phyloP scores from a whole-genome alignment of 2,888 invertebrate species.

The Tachina fera region DNA sequence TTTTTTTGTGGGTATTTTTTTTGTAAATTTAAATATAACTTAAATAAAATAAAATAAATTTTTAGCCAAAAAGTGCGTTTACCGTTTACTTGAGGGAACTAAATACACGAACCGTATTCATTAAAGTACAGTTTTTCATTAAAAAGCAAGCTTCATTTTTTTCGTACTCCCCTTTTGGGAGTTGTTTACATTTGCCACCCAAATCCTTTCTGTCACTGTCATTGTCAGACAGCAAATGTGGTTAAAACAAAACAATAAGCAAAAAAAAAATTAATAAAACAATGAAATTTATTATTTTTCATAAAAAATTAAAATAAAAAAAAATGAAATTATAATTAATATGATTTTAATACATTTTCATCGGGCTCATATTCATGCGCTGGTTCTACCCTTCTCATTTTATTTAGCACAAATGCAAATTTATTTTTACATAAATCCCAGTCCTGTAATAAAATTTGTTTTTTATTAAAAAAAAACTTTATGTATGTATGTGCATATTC shows the following conservation, averaged over 20 bases:
- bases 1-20: conserved; percentile 2
- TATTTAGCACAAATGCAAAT: not conserved
- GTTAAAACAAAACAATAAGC: conserved; percentile 48
- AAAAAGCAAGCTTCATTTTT: conserved; percentile 1
- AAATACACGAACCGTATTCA: not conserved
- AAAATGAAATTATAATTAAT: conserved; percentile 50
- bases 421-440: conserved; percentile 13
- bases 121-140: conserved; percentile 61
- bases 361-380: conserved; percentile 8
- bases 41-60: conserved; percentile 30
- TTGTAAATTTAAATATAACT: not conserved
- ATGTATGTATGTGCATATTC: not conserved
- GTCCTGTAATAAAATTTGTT: conserved; percentile 16
- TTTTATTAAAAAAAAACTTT: conserved; percentile 22
- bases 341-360: conserved; percentile 61
- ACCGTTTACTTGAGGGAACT: conserved; percentile 18
- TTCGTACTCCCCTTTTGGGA: conserved; percentile 21
- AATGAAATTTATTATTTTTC: not conserved
- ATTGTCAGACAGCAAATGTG: conserved; percentile 65
- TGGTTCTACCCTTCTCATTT: not conserved
- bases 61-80: conserved; percentile 59
- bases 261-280: conserved; percentile 28
- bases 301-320: not conserved
- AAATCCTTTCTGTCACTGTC: conserved; percentile 57
- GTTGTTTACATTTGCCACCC: conserved; percentile 37